Percentiles rank a stretch among this genome's conserved stretches.
phyloP scores from a whole-genome alignment of 2,113 vertebrate species.

The Laticauda laticaudata region DNA sequence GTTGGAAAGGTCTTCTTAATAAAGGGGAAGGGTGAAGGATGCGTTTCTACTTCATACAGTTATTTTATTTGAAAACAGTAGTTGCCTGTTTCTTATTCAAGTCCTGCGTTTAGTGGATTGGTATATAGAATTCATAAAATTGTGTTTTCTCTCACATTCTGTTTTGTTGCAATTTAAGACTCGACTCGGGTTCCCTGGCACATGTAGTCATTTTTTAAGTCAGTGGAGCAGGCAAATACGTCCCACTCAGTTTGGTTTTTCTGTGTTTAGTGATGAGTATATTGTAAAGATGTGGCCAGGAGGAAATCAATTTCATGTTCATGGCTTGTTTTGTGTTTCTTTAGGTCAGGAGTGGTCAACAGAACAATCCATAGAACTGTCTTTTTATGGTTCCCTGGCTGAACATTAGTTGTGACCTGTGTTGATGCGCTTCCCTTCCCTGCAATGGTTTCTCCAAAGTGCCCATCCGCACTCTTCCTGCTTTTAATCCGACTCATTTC shows the following conservation, averaged over 20 bases:
- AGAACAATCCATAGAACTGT: not conserved
- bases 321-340: not conserved
- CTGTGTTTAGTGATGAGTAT: not conserved
- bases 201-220: slow-evolving; percentile 9
- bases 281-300: not conserved
- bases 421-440: not conserved
- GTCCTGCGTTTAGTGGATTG: not conserved
- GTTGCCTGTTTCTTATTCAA: not conserved
- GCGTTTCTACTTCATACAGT: not conserved
- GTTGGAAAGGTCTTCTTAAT: not conserved
- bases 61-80: not conserved
- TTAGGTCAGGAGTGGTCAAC: not conserved
- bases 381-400: not conserved
- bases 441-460: not conserved
- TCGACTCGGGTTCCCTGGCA: not conserved
- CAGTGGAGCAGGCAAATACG: slow-evolving; percentile 15
- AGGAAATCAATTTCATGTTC: slow-evolving; percentile 5
- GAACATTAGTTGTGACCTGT: not conserved
- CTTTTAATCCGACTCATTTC: not conserved
- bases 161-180: slow-evolving; percentile 2
- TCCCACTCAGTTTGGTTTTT: not conserved
- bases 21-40: not conserved
- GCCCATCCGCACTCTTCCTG: not conserved
- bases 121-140: not conserved
- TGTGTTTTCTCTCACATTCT: not conserved